Evolutionary conservation across 2,797 vertebrate genomes (phyloP), one percentile per base, ranked within the genome.

Genomic region (Acanthiza pusilla): DNA sequence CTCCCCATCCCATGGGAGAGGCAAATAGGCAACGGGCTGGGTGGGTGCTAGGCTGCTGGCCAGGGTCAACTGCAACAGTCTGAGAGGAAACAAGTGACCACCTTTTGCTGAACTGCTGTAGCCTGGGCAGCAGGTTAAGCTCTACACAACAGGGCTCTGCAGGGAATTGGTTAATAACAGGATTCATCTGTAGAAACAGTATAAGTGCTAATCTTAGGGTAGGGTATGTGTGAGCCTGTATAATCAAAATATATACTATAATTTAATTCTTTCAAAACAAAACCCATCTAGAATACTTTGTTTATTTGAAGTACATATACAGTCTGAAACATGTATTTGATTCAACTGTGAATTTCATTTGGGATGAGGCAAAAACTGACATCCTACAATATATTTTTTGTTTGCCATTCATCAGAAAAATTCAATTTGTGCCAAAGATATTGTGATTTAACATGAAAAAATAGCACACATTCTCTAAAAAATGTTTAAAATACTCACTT

Each of bases 271-370:
- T 88, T 77, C 61, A 81, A 88, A 93, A 81, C 5, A 42, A 65
- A 94, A 80, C 22, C 29, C 55, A 73, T 48, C 30, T 53, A 86
- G n/a, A 92, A 32, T 30, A 73, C 42, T 68, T 89, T 13, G 89
- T 85, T 92, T 89, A 58, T 83, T 83, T 85, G 30, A 92, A 72
- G 88, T 83, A 75, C 47, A 80, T 11, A 38, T 40, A 76, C 30
- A 47, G 30, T 40, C 61, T 77, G 68, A 83, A 83, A 84, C 65
- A 85, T 14, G 1, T 76, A 66, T 81, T 87, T 88, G 68, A 83
- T 74, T 92, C 61, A 85, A 5, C 26, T 90, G 27, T 72, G 58
- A 89, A 92, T 77, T 62, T 83, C 4, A 58, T 89, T 90, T 58
- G 36, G 36, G 38, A 90, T 54, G 36, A 88, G 9, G 57, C 47